Evolutionary conservation across 2,113 vertebrate species (phyloP).

Genomic region (Bombycilla garrulus): DNA sequence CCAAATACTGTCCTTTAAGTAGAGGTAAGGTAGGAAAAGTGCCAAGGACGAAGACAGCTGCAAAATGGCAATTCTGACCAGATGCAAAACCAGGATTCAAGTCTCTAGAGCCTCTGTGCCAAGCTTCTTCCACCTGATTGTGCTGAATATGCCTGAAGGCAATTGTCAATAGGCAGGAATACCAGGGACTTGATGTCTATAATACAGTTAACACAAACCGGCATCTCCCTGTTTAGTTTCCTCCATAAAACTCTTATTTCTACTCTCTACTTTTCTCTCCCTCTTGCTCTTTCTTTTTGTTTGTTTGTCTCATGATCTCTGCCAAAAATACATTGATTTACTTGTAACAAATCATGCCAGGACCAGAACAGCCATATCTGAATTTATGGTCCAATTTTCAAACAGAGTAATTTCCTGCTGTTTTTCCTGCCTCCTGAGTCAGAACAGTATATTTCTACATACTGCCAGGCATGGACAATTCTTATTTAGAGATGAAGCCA

Average conservation of each 20-base stretch:
- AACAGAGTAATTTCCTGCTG: conserved; percentile 43
- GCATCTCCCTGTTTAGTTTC: not conserved
- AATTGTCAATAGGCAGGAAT: not conserved
- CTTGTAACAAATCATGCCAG: not conserved
- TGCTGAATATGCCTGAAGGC: not conserved
- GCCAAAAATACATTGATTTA: conserved; percentile 16
- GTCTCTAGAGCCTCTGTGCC: not conserved
- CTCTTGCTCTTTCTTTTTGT: not conserved
- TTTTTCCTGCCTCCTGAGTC: conserved; percentile 51
- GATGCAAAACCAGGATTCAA: not conserved
- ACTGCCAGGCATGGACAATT: not conserved
- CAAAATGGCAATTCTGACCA: not conserved
- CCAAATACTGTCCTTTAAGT: not conserved
- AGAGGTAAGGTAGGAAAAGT: not conserved
- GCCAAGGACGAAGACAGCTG: not conserved
- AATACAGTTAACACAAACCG: not conserved
- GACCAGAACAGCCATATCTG: conserved; percentile 23
- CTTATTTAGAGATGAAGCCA: conserved; percentile 9
- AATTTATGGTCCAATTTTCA: conserved; percentile 51
- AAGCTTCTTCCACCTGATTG: not conserved
- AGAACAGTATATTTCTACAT: conserved; percentile 22
- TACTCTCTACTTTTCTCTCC: not conserved
- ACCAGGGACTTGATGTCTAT: not conserved
- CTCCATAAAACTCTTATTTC: not conserved
- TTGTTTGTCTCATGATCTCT: not conserved